Evolutionary conservation across 2,797 vertebrate genomes (phyloP).

Genomic region (Microctenopoma steveboyesi): DNA sequence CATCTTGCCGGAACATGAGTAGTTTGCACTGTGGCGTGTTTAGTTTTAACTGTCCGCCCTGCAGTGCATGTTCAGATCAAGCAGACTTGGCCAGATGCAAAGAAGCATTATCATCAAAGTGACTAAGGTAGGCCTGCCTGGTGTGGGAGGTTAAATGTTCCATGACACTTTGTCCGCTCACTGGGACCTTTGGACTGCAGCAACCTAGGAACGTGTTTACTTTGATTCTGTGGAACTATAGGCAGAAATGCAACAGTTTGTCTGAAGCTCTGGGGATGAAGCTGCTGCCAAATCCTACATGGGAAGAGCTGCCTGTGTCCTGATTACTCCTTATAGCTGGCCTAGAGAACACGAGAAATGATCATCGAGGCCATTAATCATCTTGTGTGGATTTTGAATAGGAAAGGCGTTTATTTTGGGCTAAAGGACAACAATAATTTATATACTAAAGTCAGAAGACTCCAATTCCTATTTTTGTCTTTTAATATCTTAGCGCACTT

Average conservation of each 20-base stretch:
- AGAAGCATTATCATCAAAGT: conserved; percentile 11
- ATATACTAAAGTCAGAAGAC: conserved; percentile 57
- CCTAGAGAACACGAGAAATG: conserved; percentile 36
- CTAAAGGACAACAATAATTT: conserved; percentile 45
- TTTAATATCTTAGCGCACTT: conserved; percentile 72
- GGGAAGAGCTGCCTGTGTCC: conserved; percentile 32
- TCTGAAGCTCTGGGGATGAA: conserved; percentile 40
- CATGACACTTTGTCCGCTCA: conserved; percentile 25
- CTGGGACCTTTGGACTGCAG: conserved; percentile 41
- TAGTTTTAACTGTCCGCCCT: conserved; percentile 26
- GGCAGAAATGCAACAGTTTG: conserved; percentile 29
- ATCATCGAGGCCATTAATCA: conserved; percentile 34
- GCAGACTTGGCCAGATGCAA: conserved; percentile 13
- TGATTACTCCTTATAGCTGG: conserved; percentile 26
- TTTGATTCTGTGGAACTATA: conserved; percentile 39
- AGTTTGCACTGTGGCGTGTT: conserved; percentile 26
- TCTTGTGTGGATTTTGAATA: conserved; percentile 31
- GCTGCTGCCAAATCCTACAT: conserved; percentile 34
- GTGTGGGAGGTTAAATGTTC: conserved; percentile 31
- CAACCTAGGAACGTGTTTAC: conserved; percentile 21
- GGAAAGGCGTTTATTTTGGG: conserved; percentile 37
- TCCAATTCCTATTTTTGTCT: conserved; percentile 75
- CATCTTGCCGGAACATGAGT: conserved; percentile 12
- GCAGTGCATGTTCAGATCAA: conserved; percentile 31
- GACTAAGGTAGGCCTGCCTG: conserved; percentile 42